Conservation (phyloP, 2,888 invertebrate species). For the Sipha maydis region DNA sequence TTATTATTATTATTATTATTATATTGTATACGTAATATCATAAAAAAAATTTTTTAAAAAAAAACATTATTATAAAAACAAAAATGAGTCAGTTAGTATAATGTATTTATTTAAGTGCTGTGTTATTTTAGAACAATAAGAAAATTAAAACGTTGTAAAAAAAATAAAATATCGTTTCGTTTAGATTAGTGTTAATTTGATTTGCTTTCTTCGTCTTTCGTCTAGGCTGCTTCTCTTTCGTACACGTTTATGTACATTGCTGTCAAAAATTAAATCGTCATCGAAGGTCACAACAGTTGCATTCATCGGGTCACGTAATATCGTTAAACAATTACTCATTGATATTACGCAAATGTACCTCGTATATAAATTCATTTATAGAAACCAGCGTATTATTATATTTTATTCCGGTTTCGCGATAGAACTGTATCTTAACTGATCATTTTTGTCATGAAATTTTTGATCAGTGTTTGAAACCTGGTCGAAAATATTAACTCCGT, state of each 20-base stretch:
- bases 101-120: constrained; percentile 52
- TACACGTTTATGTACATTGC: too few species aligned
- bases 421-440: too few species aligned
- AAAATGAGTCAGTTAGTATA: constrained; percentile 39
- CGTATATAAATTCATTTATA: too few species aligned
- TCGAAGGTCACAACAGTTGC: neutral
- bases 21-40: neutral
- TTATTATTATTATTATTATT: neutral
- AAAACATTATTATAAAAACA: constrained; percentile 17
- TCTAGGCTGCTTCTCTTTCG: neutral
- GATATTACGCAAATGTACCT: too few species aligned
- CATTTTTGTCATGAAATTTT: too few species aligned
- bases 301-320: too few species aligned
- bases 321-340: too few species aligned
- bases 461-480: too few species aligned
- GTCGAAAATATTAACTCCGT: too few species aligned
- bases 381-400: too few species aligned
- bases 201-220: neutral
- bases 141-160: constrained; percentile 50
- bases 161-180: constrained; percentile 47
- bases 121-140: constrained; percentile 56
- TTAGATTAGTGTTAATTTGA: neutral
- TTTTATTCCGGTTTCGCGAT: too few species aligned
- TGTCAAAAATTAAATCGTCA: neutral
- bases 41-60: neutral